A percentile compares a stretch with the other conserved stretches of the same genome.
phyloP scores from a whole-genome alignment of 2,113 vertebrate species.

The Epinephelus moara region DNA sequence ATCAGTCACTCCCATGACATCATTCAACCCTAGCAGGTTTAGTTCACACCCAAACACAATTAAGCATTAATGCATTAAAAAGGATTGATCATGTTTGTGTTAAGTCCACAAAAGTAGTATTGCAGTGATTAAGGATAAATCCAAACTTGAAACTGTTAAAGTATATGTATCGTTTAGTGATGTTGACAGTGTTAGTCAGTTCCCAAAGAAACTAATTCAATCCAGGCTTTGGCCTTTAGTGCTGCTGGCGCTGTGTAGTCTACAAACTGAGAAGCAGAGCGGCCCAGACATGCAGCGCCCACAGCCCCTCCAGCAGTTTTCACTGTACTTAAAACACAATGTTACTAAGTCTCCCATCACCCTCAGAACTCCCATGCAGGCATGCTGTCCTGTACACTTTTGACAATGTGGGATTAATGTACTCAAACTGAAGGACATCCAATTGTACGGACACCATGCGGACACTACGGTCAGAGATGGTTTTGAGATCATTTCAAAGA shows the following conservation, averaged over 20 bases:
- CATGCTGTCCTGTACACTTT: slow-evolving; percentile 20
- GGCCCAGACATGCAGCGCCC: slow-evolving; percentile 78
- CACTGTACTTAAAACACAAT: slow-evolving; percentile 41
- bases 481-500: slow-evolving; percentile 29
- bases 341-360: slow-evolving; percentile 54
- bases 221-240: slow-evolving; percentile 64
- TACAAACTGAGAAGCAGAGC: slow-evolving; percentile 52
- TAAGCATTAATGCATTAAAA: slow-evolving; percentile 39
- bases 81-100: slow-evolving; percentile 43
- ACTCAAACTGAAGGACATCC: slow-evolving; percentile 39
- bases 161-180: slow-evolving; percentile 32
- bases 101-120: slow-evolving; percentile 31
- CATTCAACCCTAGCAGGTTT: slow-evolving; percentile 47
- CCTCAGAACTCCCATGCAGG: slow-evolving; percentile 45
- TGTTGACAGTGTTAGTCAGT: slow-evolving; percentile 58
- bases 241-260: slow-evolving; percentile 65
- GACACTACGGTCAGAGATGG: slow-evolving; percentile 36
- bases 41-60: slow-evolving; percentile 57
- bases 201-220: slow-evolving; percentile 64
- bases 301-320: slow-evolving; percentile 72
- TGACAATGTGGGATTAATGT: slow-evolving; percentile 54
- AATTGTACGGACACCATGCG: slow-evolving; percentile 20
- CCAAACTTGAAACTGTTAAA: slow-evolving; percentile 24
- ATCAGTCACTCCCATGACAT: slow-evolving; percentile 71
- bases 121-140: slow-evolving; percentile 43